A percentile compares a stretch with the other conserved stretches of the same genome.
These are phyloP conservation scores for Calliphora vicina DNA, from an alignment of 1,140 invertebrate genomes.

Conservation along the genomic window DNA sequence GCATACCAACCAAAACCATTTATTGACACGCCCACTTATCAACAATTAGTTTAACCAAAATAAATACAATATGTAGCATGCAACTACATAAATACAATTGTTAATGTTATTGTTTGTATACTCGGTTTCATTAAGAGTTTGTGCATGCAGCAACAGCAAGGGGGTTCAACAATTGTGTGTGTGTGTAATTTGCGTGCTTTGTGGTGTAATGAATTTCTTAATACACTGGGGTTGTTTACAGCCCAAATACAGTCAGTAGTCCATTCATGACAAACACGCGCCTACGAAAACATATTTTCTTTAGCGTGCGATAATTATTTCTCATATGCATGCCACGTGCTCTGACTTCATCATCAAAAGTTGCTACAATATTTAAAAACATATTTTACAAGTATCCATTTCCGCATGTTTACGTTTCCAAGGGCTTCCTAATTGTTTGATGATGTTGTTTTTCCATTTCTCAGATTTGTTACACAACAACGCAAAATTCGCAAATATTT, in stretches of 20 bases:
- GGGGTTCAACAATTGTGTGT: not conserved
- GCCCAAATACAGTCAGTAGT: not conserved
- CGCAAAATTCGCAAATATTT: conserved; percentile 3
- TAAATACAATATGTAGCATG: not conserved
- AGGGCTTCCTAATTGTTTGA: conserved; percentile 2
- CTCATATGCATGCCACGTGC: conserved; percentile 56
- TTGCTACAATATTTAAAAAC: conserved; percentile 16
- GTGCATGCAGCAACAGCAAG: not conserved
- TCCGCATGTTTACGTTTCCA: conserved; percentile 51
- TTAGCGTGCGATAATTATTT: conserved; percentile 59
- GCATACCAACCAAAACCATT: conserved; percentile 6
- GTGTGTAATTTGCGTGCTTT: not conserved
- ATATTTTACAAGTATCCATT: conserved; percentile 57
- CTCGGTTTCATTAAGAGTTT: not conserved
- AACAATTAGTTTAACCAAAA: conserved; percentile 39
- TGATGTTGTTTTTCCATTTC: not conserved
- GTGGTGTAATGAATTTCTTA: not conserved
- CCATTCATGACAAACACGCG: not conserved
- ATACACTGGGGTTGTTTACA: conserved; percentile 11
- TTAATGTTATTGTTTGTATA: conserved; percentile 2
- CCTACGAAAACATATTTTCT: not conserved
- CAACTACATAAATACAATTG: not conserved
- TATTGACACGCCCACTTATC: conserved; percentile 58
- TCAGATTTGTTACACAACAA: not conserved
- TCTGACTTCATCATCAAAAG: not conserved